Evolutionary conservation across 2,113 vertebrate genomes (phyloP).

Genomic region (Megaptera novaeangliae): DNA sequence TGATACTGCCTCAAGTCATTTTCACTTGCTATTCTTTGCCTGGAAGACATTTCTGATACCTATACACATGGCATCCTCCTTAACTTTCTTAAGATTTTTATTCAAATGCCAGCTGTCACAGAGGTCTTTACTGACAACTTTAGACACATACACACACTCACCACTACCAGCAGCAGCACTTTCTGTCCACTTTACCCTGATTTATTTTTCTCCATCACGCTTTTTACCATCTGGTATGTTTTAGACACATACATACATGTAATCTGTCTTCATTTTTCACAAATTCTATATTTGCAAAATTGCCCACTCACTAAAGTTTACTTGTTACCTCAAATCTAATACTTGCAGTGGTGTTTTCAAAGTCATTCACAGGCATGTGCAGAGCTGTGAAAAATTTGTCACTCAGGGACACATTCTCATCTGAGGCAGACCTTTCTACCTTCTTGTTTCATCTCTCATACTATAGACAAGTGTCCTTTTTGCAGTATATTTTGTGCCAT

Average conservation of each 20-base stretch:
- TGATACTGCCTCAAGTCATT: background rate
- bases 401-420: rapidly evolving
- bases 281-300: background rate
- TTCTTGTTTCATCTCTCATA: background rate
- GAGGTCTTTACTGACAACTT: background rate
- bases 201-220: background rate
- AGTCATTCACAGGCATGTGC: background rate
- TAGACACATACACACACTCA: background rate
- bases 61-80: background rate
- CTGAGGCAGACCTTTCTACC: background rate
- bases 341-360: background rate
- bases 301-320: background rate
- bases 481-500: background rate
- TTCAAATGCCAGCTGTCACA: background rate
- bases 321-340: background rate
- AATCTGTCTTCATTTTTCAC: background rate
- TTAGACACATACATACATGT: background rate
- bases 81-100: background rate
- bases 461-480: background rate
- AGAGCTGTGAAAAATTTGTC: background rate
- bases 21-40: background rate
- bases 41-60: background rate
- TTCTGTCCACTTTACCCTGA: background rate
- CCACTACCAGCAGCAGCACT: background rate
- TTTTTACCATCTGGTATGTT: background rate